These are phyloP conservation scores for Scelioninae gen. 1 DNA, from an alignment of 2,888 invertebrate genomes.

Conservation along the genomic window DNA sequence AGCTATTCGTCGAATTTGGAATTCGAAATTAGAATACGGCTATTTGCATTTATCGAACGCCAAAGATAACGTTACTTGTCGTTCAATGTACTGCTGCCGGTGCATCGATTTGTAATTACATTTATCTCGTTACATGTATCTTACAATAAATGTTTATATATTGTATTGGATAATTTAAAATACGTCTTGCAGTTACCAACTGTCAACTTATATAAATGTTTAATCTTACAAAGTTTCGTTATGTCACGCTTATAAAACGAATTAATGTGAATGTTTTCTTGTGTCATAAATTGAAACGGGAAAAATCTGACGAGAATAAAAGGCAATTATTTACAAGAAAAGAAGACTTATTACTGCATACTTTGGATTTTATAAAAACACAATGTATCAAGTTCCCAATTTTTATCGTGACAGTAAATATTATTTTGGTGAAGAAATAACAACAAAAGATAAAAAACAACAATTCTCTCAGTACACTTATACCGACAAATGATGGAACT, in stretches of 20 bases:
- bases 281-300: neutral
- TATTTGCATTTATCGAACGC: slow-evolving; percentile 63
- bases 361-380: neutral
- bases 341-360: neutral
- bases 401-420: slow-evolving; percentile 27
- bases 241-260: neutral
- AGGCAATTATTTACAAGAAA: neutral
- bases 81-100: slow-evolving; percentile 42
- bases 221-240: neutral
- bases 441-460: slow-evolving; percentile 20
- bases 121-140: slow-evolving; percentile 42
- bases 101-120: slow-evolving; percentile 59
- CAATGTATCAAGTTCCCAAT: slow-evolving; percentile 19
- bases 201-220: neutral
- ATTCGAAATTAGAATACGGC: slow-evolving; percentile 63
- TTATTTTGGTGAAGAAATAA: slow-evolving; percentile 23
- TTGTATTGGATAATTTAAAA: slow-evolving; percentile 28
- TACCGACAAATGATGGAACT: slow-evolving; percentile 35
- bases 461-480: neutral
- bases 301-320: neutral
- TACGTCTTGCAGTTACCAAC: neutral
- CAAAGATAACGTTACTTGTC: slow-evolving; percentile 60
- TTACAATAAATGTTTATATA: slow-evolving; percentile 32
- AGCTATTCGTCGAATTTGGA: slow-evolving; percentile 61
- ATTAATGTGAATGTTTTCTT: neutral